Evolutionary conservation across 2,888 invertebrate genomes (phyloP).

Genomic region (Hirtodrosophila trivittata): DNA sequence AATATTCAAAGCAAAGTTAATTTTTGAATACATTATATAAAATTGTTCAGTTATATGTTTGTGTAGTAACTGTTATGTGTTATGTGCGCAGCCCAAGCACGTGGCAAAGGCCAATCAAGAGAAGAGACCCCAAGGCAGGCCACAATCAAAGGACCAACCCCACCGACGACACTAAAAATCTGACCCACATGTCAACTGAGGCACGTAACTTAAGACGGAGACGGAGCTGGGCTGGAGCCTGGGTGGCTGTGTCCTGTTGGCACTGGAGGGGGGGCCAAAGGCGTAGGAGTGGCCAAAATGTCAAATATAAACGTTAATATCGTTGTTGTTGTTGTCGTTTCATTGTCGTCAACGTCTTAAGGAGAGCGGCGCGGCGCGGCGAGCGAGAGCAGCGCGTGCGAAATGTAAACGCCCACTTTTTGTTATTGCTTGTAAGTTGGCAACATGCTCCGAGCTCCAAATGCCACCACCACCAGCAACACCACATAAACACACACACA

Average conservation of each 20-base stretch:
- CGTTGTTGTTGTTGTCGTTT: constrained; percentile 30
- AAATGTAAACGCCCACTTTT: constrained; percentile 75
- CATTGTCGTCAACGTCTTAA: constrained; percentile 52
- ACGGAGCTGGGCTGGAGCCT: constrained; percentile 15
- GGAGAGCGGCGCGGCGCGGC: constrained; percentile 41
- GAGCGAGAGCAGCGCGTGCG: constrained; percentile 47
- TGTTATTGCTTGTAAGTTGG: constrained; percentile 56
- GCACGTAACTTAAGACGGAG: constrained; percentile 34
- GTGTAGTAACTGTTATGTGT: constrained; percentile 10
- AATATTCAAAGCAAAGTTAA: too few species aligned
- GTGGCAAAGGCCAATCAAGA: constrained; percentile 41
- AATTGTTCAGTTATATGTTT: neutral
- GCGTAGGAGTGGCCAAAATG: constrained; percentile 73
- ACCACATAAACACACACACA: constrained; percentile 3
- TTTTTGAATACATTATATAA: constrained; percentile 10
- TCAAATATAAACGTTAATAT: constrained; percentile 44
- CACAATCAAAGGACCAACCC: constrained; percentile 23
- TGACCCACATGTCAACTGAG: constrained; percentile 58
- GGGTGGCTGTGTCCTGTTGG: constrained; percentile 6
- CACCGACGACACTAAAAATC: constrained; percentile 28
- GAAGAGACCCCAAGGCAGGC: constrained; percentile 18
- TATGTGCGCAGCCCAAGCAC: constrained; percentile 30
- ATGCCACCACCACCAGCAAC: constrained; percentile 40
- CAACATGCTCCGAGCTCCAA: constrained; percentile 20
- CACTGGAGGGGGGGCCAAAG: constrained; percentile 24